Evolutionary conservation across 1,140 invertebrate genomes (phyloP).

Genomic region (Sminthurinus signatus): DNA sequence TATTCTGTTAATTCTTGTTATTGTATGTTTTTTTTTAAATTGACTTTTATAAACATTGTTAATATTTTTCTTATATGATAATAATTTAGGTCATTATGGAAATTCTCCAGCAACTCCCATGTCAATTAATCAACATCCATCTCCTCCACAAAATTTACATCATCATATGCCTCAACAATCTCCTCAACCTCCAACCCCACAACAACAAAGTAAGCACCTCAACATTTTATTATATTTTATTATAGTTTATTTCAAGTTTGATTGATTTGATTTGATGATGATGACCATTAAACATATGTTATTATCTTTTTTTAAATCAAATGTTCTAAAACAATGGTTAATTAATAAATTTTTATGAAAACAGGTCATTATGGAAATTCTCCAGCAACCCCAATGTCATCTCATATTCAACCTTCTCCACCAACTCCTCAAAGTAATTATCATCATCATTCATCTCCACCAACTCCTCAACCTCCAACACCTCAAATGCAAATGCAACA

Average conservation of each 20-base stretch:
- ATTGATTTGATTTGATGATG: not conserved
- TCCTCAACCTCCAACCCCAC: slow-evolving; percentile 34
- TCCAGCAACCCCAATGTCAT: slow-evolving; percentile 26
- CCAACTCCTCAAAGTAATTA: slow-evolving; percentile 35
- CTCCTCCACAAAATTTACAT: too few relatives aligned
- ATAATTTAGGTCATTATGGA: too few relatives aligned
- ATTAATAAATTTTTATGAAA: not conserved
- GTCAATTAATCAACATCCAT: slow-evolving; percentile 32
- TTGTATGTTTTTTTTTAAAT: too few relatives aligned
- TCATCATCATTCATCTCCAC: slow-evolving; percentile 41
- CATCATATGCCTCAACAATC: slow-evolving; percentile 34
- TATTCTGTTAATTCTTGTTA: too few relatives aligned
- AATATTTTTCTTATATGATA: too few relatives aligned
- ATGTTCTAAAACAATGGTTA: not conserved
- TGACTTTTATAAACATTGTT: too few relatives aligned
- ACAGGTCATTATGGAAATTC: slow-evolving; percentile 27
- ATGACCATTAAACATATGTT: not conserved
- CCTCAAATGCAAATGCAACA: slow-evolving; percentile 34
- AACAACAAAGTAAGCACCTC: slow-evolving; percentile 21
- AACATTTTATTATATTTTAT: not conserved
- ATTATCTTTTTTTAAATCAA: not conserved
- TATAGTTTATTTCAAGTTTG: not conserved
- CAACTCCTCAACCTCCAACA: slow-evolving; percentile 32
- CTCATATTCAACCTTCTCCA: slow-evolving; percentile 41
- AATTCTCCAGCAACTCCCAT: slow-evolving; percentile 7